A percentile compares a stretch with the other conserved stretches of the same genome.
These are phyloP conservation scores for Caracal caracal DNA, from an alignment of 2,113 vertebrate species.

Conservation along the genomic window DNA sequence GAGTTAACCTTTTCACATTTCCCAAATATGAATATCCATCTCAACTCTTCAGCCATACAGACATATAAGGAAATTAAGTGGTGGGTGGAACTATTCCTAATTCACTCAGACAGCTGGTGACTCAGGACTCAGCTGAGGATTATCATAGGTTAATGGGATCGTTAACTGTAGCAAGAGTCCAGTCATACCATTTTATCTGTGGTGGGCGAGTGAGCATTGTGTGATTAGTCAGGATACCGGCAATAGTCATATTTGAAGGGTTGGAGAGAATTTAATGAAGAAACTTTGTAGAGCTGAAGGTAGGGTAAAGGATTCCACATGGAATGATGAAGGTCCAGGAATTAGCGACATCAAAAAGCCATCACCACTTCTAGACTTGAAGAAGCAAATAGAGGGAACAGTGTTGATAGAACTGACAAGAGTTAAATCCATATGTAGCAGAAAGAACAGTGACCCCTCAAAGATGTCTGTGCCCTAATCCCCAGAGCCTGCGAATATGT, in stretches of 20 bases:
- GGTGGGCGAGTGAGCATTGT: not conserved
- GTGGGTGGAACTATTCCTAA: not conserved
- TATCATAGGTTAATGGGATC: not conserved
- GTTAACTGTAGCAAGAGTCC: not conserved
- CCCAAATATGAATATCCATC: slow-evolving; percentile 1
- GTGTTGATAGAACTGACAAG: not conserved
- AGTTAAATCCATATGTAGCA: not conserved
- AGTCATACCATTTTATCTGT: not conserved
- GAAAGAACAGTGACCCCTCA: not conserved
- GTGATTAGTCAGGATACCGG: not conserved
- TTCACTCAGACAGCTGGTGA: not conserved
- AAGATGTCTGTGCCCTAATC: not conserved
- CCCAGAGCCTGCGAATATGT: not conserved
- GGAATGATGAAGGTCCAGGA: not conserved
- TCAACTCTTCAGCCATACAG: slow-evolving; percentile 16
- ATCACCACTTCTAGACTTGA: not conserved
- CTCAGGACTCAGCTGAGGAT: not conserved
- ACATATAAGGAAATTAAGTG: not conserved
- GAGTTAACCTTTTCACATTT: not conserved
- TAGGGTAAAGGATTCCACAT: not conserved
- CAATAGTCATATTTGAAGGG: not conserved
- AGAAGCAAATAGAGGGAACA: not conserved
- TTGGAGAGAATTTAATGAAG: not conserved
- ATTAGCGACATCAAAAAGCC: not conserved
- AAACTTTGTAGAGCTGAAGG: not conserved